A percentile compares a stretch with the other conserved stretches of the same genome.
These are phyloP conservation scores for Sylvilagus bachmani DNA, from an alignment of 2,113 vertebrate species.

Conservation along the genomic window DNA sequence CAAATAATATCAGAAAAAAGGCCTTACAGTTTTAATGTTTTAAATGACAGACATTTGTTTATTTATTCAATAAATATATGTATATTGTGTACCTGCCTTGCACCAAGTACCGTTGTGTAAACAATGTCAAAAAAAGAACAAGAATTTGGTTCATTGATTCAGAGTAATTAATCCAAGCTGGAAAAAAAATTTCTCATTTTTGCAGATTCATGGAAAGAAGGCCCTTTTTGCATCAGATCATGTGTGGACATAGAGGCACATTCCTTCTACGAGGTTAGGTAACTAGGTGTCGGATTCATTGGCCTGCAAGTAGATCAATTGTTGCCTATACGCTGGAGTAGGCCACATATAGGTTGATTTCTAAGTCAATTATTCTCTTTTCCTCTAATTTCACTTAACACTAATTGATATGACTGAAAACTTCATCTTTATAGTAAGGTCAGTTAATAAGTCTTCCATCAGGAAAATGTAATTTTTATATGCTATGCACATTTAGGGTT, in stretches of 20 bases:
- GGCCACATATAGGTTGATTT: background rate
- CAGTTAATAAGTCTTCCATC: background rate
- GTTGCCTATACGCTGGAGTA: background rate
- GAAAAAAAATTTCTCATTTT: constrained; percentile 20
- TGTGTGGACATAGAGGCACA: background rate
- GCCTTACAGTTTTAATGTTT: background rate
- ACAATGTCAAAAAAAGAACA: background rate
- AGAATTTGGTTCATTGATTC: background rate
- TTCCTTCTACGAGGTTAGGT: background rate
- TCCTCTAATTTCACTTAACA: constrained; percentile 11
- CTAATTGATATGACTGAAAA: constrained; percentile 4
- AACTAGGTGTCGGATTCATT: constrained; percentile 7
- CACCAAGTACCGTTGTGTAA: background rate
- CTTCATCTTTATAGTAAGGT: background rate
- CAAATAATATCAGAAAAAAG: background rate
- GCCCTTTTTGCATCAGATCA: background rate
- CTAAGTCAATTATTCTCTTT: background rate
- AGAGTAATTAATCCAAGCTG: background rate
- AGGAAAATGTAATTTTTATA: background rate
- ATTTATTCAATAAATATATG: background rate
- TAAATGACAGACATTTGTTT: constrained; percentile 1
- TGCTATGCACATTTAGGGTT: background rate
- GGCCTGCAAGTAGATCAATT: background rate
- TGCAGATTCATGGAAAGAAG: background rate
- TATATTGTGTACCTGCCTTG: background rate